Base-by-base conservation (phyloP, 2,113 vertebrate genomes). In the Charina bottae region DNA sequence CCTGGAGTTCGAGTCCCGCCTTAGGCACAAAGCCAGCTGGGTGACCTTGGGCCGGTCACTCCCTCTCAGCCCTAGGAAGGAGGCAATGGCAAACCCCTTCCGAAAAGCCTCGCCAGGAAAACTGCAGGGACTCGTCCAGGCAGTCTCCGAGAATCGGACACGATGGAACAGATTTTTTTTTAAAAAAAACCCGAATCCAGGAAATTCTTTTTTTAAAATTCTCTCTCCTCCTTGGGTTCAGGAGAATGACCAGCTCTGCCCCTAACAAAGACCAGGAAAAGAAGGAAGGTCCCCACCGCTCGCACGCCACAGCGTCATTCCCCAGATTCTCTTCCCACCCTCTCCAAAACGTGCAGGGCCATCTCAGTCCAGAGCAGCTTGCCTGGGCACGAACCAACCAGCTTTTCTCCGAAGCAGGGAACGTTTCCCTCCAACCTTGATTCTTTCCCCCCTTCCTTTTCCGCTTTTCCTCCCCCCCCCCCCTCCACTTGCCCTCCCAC, bases 281-380 rank as follows among this genome's bases (percentile, higher is more conserved):
- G 62, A 13, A 17, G n/a, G 62, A 13, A 17, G n/a, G n/a, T 1
- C 13, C 13, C 6, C 13, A 0, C 5, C 2, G n/a, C 12, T 2
- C 12, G n/a, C 12, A 7, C 12, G 1, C 6, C n/a, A 13, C 13
- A 6, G n/a, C 13, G 13, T 72, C 64, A 33, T 72, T 72, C 6
- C 2, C 60, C 49, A 46, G 26, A 49, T 9, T 33, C 46, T 85
- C 42, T 7, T 6, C 56, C 15, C 64, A 33, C 59, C 7, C 84
- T 19, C 6, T 24, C 0, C 56, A 60, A 13, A 37, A 5, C 19
- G 8, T 19, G 28, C n/a, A 11, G 15, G 15, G 6, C 83, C 54
- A 9, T 2, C 83, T 33, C 56, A 0, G 2, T 49, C 59, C 78
- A 83, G 58, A 6, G 11, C 10, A 33, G 54, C 3, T 37, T 17